Percentiles rank a stretch among this genome's conserved stretches.
phyloP scores from a whole-genome alignment of 1,140 invertebrate genomes.

The Schlechtendalia chinensis region DNA sequence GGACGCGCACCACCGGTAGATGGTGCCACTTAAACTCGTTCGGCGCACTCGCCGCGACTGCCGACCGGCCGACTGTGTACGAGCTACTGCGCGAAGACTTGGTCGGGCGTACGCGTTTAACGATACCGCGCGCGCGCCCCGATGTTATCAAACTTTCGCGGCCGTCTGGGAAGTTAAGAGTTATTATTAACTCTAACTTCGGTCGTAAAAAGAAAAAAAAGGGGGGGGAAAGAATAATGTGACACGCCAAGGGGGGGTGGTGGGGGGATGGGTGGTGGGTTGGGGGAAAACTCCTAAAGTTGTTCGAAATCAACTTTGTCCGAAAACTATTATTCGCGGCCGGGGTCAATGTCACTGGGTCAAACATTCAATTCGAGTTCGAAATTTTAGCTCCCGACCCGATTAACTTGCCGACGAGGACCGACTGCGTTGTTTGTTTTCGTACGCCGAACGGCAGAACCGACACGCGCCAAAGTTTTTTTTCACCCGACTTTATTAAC shows the following conservation, averaged over 20 bases:
- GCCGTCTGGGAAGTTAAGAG: conserved; percentile 49
- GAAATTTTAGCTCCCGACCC: conserved; percentile 19
- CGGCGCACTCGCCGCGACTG: no score
- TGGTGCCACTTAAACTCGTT: no score
- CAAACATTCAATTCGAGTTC: conserved; percentile 44
- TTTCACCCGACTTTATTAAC: no score
- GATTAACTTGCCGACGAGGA: neutral
- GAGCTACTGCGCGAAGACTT: neutral
- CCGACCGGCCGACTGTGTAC: no score
- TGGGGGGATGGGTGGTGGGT: no score
- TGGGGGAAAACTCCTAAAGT: conserved; percentile 46
- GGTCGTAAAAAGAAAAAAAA: conserved; percentile 22
- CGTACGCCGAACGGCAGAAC: no score
- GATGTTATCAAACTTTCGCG: conserved; percentile 44
- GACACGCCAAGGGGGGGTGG: no score
- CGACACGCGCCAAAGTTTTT: no score
- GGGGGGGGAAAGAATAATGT: conserved; percentile 33
- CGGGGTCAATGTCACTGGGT: conserved; percentile 47
- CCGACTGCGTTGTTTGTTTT: no score
- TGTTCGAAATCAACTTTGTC: conserved; percentile 47
- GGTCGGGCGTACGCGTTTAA: neutral
- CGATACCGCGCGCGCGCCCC: neutral
- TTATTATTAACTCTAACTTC: conserved; percentile 49
- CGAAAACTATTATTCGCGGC: conserved; percentile 31
- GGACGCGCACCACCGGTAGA: no score